A percentile compares a stretch with the other conserved stretches of the same genome.
These are phyloP conservation scores for Dendrocincla fuliginosa DNA, from an alignment of 2,797 vertebrate genomes.

Conservation along the genomic window DNA sequence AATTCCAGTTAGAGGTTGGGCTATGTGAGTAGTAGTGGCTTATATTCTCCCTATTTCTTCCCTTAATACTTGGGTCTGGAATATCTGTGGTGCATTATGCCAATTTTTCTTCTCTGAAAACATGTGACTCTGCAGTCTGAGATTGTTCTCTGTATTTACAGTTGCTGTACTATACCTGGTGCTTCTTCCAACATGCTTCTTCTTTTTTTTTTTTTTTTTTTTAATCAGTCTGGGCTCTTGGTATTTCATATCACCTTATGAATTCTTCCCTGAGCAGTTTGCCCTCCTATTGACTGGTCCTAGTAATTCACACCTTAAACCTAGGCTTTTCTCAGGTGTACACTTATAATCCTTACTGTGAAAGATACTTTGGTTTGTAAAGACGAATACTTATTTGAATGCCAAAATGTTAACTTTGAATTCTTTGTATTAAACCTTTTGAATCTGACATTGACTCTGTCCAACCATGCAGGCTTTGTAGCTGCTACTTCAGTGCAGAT, in stretches of 20 bases:
- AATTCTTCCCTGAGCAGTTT: not conserved
- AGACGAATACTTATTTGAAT: not conserved
- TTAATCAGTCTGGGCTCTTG: not conserved
- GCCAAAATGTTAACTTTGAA: not conserved
- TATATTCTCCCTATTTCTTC: not conserved
- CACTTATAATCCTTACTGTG: not conserved
- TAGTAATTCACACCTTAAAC: not conserved
- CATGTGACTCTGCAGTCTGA: fast-evolving
- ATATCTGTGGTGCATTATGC: not conserved
- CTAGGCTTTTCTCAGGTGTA: not conserved
- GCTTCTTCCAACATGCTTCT: not conserved
- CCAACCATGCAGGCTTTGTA: not conserved
- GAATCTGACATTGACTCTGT: not conserved
- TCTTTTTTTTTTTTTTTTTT: not conserved
- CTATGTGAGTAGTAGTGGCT: not conserved
- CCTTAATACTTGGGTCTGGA: not conserved
- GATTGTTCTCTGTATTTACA: not conserved
- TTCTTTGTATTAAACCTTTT: not conserved
- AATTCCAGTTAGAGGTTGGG: not conserved
- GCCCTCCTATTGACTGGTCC: not conserved
- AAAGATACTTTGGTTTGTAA: not conserved
- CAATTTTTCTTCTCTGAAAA: not conserved
- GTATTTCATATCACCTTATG: not conserved
- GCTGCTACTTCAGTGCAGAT: not conserved
- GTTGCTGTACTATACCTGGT: not conserved